Evolutionary conservation across 2,888 invertebrate species (phyloP).

Genomic region (Cetonia aurata): DNA sequence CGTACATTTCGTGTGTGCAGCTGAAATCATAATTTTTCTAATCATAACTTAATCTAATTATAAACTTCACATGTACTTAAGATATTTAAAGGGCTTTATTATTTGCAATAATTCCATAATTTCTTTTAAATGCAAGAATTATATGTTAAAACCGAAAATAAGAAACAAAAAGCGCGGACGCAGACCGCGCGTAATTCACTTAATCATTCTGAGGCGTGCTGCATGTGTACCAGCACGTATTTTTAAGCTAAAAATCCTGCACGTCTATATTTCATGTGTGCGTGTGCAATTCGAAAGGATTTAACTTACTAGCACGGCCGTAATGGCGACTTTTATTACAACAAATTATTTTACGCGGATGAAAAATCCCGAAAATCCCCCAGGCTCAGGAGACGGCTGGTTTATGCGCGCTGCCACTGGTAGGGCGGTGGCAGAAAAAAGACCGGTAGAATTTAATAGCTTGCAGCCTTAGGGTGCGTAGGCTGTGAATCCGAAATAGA

Average conservation of each 20-base stretch:
- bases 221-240: background rate
- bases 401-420: constrained; percentile 42
- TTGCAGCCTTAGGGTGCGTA: background rate
- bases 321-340: constrained; percentile 20
- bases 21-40: too few species aligned
- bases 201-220: background rate
- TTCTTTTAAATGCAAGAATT: too few species aligned
- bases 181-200: too few species aligned
- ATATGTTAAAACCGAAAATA: too few species aligned
- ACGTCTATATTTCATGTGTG: constrained; percentile 5
- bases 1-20: too few species aligned
- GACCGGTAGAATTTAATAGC: background rate
- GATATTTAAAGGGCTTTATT: too few species aligned
- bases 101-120: too few species aligned
- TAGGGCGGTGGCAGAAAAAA: background rate
- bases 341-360: constrained; percentile 20
- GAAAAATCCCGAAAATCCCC: constrained; percentile 16
- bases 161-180: too few species aligned
- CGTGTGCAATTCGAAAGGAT: constrained; percentile 16
- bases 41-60: too few species aligned
- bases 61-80: too few species aligned
- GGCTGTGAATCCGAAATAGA: background rate
- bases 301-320: constrained; percentile 5
- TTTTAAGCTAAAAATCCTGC: constrained; percentile 10
- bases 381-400: constrained; percentile 25